Percentiles rank a stretch among this genome's conserved stretches.
phyloP scores from a whole-genome alignment of 2,888 invertebrate genomes.

The Thereva unica region DNA sequence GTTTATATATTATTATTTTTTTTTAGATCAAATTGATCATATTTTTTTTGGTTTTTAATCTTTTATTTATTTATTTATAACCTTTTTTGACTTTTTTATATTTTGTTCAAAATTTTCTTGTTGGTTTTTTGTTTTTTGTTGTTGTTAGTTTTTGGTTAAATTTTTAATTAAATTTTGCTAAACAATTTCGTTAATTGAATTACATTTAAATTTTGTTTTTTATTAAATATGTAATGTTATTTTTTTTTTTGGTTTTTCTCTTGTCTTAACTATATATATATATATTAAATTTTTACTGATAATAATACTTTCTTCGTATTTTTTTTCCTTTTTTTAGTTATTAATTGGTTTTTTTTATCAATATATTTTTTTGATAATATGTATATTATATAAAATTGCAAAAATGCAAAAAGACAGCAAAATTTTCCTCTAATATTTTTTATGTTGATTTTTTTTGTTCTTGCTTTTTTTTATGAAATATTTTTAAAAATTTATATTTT shows the following conservation, averaged over 20 bases:
- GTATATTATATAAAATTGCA: slow-evolving; percentile 56
- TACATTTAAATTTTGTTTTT: slow-evolving; percentile 36
- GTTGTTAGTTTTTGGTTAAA: too few relatives aligned
- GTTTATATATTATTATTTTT: slow-evolving; percentile 46
- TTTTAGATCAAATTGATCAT: slow-evolving; percentile 55
- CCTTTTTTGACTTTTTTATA: slow-evolving; percentile 8
- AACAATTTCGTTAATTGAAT: slow-evolving; percentile 27
- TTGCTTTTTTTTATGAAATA: slow-evolving; percentile 33
- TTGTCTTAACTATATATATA: slow-evolving; percentile 16
- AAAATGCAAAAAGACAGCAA: slow-evolving; percentile 58
- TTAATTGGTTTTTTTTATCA: slow-evolving; percentile 43
- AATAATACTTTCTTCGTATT: slow-evolving; percentile 40
- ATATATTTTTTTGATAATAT: slow-evolving; percentile 42
- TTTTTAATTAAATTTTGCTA: slow-evolving; percentile 37
- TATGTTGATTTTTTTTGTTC: slow-evolving; percentile 42
- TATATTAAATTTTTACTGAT: slow-evolving; percentile 38
- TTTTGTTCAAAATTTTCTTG: slow-evolving; percentile 3
- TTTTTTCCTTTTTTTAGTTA: slow-evolving; percentile 41
- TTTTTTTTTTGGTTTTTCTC: slow-evolving; percentile 3
- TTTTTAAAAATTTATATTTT: slow-evolving; percentile 43
- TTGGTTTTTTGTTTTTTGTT: too few relatives aligned
- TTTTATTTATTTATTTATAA: slow-evolving; percentile 16
- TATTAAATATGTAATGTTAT: slow-evolving; percentile 22
- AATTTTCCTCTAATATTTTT: slow-evolving; percentile 47
- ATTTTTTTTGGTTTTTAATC: slow-evolving; percentile 39